Conservation (phyloP, 2,888 invertebrate genomes). For the Drosophila peninsularis region DNA sequence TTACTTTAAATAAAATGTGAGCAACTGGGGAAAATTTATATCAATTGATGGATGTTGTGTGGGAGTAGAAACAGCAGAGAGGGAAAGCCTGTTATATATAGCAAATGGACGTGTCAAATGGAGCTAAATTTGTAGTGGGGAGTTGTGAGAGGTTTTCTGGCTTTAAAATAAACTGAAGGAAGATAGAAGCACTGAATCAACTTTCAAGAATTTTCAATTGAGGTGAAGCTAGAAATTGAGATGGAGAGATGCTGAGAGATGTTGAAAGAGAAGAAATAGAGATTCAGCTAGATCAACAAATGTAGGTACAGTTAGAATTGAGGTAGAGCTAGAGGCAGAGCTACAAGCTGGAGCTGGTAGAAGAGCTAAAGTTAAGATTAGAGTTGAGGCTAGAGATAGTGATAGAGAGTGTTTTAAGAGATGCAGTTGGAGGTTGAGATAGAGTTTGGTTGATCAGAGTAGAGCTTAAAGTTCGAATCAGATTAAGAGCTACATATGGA, state of each 20-base stretch:
- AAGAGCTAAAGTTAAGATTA: no score
- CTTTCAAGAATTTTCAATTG: not conserved
- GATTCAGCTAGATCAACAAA: no score
- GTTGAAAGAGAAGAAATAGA: not conserved
- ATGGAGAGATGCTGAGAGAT: not conserved
- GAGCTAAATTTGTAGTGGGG: not conserved
- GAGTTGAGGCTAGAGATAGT: not conserved
- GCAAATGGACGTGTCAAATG: not conserved
- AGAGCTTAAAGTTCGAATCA: no score
- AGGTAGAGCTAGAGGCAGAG: not conserved
- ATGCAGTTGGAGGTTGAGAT: no score
- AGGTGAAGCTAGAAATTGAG: not conserved
- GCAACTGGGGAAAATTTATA: not conserved
- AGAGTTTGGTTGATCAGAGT: no score
- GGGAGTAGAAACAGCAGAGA: not conserved
- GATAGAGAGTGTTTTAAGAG: not conserved
- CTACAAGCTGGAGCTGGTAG: no score
- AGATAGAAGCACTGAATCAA: not conserved
- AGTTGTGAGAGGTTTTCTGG: not conserved
- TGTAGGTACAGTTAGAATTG: no score
- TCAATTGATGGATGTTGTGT: not conserved
- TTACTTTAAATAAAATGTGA: slow-evolving; percentile 5
- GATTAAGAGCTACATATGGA: not conserved
- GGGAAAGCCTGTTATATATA: not conserved
- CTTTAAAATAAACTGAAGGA: not conserved